Evolutionary conservation across 2,888 invertebrate genomes (phyloP).

Genomic region (Sipha maydis): DNA sequence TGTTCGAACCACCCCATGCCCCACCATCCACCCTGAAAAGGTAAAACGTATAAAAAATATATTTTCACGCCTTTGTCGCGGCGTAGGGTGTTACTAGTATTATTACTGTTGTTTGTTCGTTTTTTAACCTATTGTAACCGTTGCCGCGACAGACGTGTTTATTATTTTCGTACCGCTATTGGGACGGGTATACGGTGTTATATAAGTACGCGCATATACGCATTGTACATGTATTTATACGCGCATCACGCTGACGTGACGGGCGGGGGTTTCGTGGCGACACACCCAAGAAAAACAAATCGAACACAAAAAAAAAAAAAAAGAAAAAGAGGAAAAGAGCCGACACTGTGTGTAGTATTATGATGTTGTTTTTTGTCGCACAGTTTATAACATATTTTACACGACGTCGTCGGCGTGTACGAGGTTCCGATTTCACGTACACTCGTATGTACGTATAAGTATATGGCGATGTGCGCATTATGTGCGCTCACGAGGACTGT

Average conservation of each 20-base stretch:
- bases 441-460: neutral
- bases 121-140: neutral
- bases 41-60: no score
- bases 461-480: neutral
- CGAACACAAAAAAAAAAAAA: neutral
- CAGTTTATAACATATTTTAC: neutral
- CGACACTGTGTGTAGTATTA: neutral
- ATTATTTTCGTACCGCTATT: neutral
- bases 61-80: constrained; percentile 33
- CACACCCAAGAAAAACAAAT: constrained; percentile 54
- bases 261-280: neutral
- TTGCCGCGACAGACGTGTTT: constrained; percentile 23
- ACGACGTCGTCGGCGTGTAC: neutral
- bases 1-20: neutral
- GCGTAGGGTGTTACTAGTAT: neutral
- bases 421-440: constrained; percentile 42
- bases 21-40: neutral
- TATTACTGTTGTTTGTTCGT: neutral
- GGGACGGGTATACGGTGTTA: neutral
- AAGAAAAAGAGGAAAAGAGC: neutral
- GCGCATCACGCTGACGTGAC: neutral
- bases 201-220: no score
- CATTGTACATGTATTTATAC: no score
- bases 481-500: neutral
- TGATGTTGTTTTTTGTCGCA: neutral